These are phyloP conservation scores for Apus apus DNA, from an alignment of 2,113 vertebrate species.

Conservation along the genomic window DNA sequence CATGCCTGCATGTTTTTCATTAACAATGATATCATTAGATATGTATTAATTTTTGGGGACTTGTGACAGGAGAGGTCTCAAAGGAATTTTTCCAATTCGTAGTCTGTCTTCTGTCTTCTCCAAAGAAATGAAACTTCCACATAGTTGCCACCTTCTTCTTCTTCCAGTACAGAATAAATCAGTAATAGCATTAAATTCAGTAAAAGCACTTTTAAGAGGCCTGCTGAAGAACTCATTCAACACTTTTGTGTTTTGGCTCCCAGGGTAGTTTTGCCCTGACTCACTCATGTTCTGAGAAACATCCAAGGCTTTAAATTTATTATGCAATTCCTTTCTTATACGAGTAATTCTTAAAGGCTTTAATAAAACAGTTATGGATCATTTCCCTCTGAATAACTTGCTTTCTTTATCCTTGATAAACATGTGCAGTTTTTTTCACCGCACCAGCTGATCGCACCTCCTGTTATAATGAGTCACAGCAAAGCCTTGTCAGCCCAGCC, in stretches of 20 bases:
- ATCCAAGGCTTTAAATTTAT: background rate
- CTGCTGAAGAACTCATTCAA: background rate
- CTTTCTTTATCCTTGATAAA: constrained; percentile 55
- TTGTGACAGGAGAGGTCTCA: background rate
- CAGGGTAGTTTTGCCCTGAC: background rate
- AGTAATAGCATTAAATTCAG: background rate
- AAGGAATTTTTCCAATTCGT: background rate
- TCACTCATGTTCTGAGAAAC: constrained; percentile 12
- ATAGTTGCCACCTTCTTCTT: background rate
- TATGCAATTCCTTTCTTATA: constrained; percentile 16
- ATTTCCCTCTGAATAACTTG: constrained; percentile 21
- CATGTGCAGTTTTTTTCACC: constrained; percentile 21
- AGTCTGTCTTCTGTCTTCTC: background rate
- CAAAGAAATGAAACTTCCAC: background rate
- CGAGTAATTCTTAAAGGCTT: constrained; percentile 20
- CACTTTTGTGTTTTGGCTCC: background rate
- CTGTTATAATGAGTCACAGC: constrained; percentile 6
- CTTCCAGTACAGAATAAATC: background rate
- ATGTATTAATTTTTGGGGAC: background rate
- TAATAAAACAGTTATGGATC: constrained; percentile 13
- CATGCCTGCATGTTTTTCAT: background rate
- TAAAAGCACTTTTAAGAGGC: background rate
- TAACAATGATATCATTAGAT: background rate
- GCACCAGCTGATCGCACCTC: constrained; percentile 20
- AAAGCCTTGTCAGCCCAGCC: background rate